Evolutionary conservation across 1,140 invertebrate genomes (phyloP), one percentile per base, ranked within the genome.

Genomic region (Caenorhabditis brenneri): DNA sequence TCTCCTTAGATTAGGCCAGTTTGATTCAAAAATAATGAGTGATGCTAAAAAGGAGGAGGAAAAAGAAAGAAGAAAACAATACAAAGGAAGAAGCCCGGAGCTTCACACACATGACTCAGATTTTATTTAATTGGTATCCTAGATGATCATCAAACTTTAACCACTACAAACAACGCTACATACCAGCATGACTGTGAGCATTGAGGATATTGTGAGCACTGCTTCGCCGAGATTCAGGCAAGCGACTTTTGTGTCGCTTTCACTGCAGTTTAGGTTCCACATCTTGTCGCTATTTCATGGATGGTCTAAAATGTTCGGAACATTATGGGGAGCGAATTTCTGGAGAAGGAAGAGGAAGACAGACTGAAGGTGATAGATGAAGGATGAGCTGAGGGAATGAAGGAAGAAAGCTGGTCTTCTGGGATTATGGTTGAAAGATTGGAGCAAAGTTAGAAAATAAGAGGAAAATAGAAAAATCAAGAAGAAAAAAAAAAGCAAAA

Each of bases 181-280:
- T 78, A 91, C 88, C 84, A 90, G 82, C 90, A 90, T 90, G 39
- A 91, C 90, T 79, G 85, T 86, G 7, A 91, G 86, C 86, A 91
- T 87, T 51, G 83, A 86, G 12, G 90, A 85, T 39, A 90, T 85
- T n/a, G 88, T 91, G 42, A 87, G 79, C 53, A 91, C 85, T 6
- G 89, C 89, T 46, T 88, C 88, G 19, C 82, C 80, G 12, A 91
- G 46, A n/a, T 84, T 81, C 33, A 90, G 81, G 82, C 89, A 90
- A 16, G 90, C 86, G 27, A 86, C 82, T 51, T 46, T 85, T 31
- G 60, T 82, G 16, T 58, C 55, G 39, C 39, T 60, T 31, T 82
- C 81, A 46, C 55, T 58, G 51, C 81, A 82, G 24, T 58, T 65
- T 2, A 60, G 27, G 49, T 82, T 82, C 65, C 65, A 74, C 65